phyloP scores from a whole-genome alignment of 2,113 vertebrate genomes.

The Pseudorhombus dupliciocellatus region DNA sequence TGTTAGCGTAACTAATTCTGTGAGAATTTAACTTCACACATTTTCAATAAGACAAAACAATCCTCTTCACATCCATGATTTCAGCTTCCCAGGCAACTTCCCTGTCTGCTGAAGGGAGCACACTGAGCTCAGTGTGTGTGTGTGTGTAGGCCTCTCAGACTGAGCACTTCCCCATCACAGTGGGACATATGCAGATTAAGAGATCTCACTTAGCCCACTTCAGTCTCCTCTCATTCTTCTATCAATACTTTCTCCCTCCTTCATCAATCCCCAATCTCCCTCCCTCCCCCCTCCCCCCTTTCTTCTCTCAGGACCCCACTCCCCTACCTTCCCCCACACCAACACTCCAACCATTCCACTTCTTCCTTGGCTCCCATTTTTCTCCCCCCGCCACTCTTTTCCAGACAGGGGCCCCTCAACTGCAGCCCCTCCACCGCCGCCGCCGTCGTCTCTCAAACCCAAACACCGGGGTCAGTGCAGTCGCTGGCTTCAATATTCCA shows the following conservation, averaged over 20 bases:
- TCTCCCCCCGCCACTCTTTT: slow-evolving; percentile 33
- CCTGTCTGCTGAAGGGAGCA: slow-evolving; percentile 34
- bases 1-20: not conserved
- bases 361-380: slow-evolving; percentile 49
- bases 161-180: slow-evolving; percentile 67
- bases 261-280: slow-evolving; percentile 33
- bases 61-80: slow-evolving; percentile 40
- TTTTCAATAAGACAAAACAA: slow-evolving; percentile 30
- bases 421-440: slow-evolving; percentile 12
- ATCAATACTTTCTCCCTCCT: slow-evolving; percentile 63
- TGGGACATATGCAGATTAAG: slow-evolving; percentile 75
- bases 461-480: slow-evolving; percentile 55
- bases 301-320: slow-evolving; percentile 27
- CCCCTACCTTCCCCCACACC: slow-evolving; percentile 8
- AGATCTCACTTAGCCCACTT: slow-evolving; percentile 76
- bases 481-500: slow-evolving; percentile 30
- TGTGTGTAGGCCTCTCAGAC: slow-evolving; percentile 39
- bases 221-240: slow-evolving; percentile 47
- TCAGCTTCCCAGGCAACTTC: slow-evolving; percentile 38
- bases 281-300: not conserved
- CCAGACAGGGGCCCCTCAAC: slow-evolving; percentile 67
- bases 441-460: slow-evolving; percentile 41
- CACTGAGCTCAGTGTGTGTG: slow-evolving; percentile 29
- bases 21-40: slow-evolving; percentile 10
- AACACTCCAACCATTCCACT: slow-evolving; percentile 24